Evolutionary conservation across 2,113 vertebrate genomes (phyloP).

Genomic region (Corydoras maculifer): DNA sequence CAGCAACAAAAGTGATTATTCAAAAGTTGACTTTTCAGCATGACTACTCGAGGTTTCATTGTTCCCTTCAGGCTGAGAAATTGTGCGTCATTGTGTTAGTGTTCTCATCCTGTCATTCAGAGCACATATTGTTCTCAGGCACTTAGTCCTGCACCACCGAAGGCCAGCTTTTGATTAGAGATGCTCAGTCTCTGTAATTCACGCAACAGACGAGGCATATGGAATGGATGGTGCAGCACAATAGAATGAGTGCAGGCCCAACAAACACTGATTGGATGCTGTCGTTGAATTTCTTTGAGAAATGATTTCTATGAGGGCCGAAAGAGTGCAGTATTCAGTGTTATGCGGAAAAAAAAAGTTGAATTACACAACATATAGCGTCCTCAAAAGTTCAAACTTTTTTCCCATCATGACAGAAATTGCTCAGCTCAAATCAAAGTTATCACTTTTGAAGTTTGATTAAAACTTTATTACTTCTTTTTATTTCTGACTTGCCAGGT

Average conservation of each 20-base stretch:
- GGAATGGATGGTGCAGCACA: slow-evolving; percentile 13
- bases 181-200: slow-evolving; percentile 23
- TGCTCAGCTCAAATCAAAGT: background rate
- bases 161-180: slow-evolving; percentile 31
- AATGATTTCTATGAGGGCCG: slow-evolving; percentile 15
- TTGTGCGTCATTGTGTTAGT: background rate
- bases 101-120: slow-evolving; percentile 1
- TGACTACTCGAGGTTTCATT: background rate
- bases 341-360: slow-evolving; percentile 20
- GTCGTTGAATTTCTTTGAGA: slow-evolving; percentile 23
- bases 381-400: slow-evolving; percentile 13
- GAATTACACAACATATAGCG: slow-evolving; percentile 9
- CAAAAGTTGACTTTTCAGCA: background rate
- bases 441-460: background rate
- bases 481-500: background rate
- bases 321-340: background rate
- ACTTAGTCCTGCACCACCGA: background rate
- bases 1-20: slow-evolving; percentile 2
- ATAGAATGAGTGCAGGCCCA: background rate
- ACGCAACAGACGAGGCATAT: background rate
- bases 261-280: slow-evolving; percentile 28
- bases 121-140: background rate
- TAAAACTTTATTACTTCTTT: background rate
- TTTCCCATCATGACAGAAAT: background rate
- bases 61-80: background rate